A percentile compares a stretch with the other conserved stretches of the same genome.
Evolutionary conservation across 2,113 vertebrate species (phyloP).

Genomic region (Sander vitreus): DNA sequence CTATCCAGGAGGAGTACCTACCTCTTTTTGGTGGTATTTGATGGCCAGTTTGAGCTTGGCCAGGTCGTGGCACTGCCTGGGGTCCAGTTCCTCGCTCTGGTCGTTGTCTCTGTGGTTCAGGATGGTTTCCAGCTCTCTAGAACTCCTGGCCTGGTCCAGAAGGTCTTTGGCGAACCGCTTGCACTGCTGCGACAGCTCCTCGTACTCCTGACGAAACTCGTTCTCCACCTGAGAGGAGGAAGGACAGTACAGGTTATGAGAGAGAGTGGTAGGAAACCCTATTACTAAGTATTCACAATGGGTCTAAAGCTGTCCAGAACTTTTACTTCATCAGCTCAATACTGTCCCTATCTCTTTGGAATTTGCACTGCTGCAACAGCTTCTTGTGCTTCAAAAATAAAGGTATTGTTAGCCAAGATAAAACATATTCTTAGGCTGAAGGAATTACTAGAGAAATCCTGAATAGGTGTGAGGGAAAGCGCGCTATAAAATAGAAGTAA

Average conservation of each 20-base stretch:
- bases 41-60: constrained; percentile 98
- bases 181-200: constrained; percentile 97
- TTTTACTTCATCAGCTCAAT: not conserved
- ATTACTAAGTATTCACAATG: not conserved
- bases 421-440: not conserved
- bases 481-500: not conserved
- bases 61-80: constrained; percentile 93
- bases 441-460: too few species aligned
- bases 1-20: constrained; percentile 69
- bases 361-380: not conserved
- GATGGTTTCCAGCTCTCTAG: constrained; percentile 95
- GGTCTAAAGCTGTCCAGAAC: not conserved
- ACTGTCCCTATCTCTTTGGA: not conserved
- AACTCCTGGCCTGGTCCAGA: constrained; percentile 96
- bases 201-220: constrained; percentile 98
- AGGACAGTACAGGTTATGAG: too few species aligned
- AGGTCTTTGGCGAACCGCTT: constrained; percentile 98
- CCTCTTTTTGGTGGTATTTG: constrained; percentile 99
- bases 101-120: constrained; percentile 96
- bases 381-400: not conserved
- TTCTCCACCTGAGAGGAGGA: constrained; percentile 88
- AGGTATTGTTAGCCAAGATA: not conserved
- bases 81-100: constrained; percentile 96
- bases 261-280: too few species aligned
- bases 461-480: too few species aligned